Evolutionary conservation across 1,140 invertebrate genomes (phyloP).

Genomic region (Sinonovacula constricta): DNA sequence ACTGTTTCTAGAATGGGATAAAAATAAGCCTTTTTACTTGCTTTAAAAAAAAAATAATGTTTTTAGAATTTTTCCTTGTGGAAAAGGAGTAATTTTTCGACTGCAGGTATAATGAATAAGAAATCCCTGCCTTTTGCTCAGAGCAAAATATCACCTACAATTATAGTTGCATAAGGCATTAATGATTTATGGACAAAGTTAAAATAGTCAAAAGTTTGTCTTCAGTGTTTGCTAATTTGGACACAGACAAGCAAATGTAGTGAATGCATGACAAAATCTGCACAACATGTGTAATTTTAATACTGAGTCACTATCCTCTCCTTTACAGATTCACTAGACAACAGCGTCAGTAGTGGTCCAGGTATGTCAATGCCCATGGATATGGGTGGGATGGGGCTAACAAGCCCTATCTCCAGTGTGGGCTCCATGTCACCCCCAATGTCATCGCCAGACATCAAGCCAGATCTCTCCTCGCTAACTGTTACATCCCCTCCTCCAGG

Average conservation of each 20-base stretch:
- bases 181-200: neutral
- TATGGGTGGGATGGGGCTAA: constrained; percentile 61
- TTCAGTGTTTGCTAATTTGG: neutral
- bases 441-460: constrained; percentile 75
- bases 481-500: constrained; percentile 63
- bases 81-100: too few species aligned
- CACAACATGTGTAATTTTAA: neutral
- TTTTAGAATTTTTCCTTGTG: too few species aligned
- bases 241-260: neutral
- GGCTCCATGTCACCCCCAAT: constrained; percentile 61
- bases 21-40: too few species aligned
- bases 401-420: constrained; percentile 54
- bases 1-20: too few species aligned
- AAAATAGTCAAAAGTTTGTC: neutral
- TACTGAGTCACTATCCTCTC: constrained; percentile 31
- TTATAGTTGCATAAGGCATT: neutral
- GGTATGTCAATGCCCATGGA: constrained; percentile 61
- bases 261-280: too few species aligned
- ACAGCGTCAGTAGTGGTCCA: constrained; percentile 60
- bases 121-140: too few species aligned
- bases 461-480: constrained; percentile 73
- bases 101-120: too few species aligned
- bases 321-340: constrained; percentile 72
- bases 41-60: too few species aligned
- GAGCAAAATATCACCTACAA: neutral